A percentile compares a stretch with the other conserved stretches of the same genome.
phyloP scores from a whole-genome alignment of 2,113 vertebrate species.

The Zeus faber region DNA sequence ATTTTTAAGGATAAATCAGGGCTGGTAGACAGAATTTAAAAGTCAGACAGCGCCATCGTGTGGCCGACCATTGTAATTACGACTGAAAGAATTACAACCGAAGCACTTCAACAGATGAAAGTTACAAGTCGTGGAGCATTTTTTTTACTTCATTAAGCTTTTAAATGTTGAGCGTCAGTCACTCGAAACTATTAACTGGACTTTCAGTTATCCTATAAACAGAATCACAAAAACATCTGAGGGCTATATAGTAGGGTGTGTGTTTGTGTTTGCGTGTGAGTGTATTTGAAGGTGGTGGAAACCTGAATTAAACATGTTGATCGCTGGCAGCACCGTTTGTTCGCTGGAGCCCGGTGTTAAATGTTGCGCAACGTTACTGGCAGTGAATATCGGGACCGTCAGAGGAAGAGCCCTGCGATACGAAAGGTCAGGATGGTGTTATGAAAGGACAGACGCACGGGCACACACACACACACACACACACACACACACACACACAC shows the following conservation, averaged over 20 bases:
- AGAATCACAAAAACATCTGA: slow-evolving; percentile 17
- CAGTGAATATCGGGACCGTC: slow-evolving; percentile 19
- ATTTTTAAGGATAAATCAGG: not conserved
- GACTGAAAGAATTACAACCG: not conserved
- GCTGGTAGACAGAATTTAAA: not conserved
- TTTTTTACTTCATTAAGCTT: slow-evolving; percentile 13
- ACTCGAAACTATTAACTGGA: not conserved
- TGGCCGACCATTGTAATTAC: slow-evolving; percentile 28
- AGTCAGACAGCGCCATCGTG: slow-evolving; percentile 47
- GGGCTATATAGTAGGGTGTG: not conserved
- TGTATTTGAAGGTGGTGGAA: slow-evolving; percentile 2
- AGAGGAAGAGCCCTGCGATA: slow-evolving; percentile 21
- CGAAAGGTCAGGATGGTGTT: slow-evolving; percentile 35
- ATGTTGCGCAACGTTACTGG: slow-evolving; percentile 50
- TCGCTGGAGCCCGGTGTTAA: slow-evolving; percentile 33
- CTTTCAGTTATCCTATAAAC: not conserved
- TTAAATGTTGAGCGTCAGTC: not conserved
- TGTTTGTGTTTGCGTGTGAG: not conserved
- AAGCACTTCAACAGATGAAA: slow-evolving; percentile 1
- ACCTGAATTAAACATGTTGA: slow-evolving; percentile 25
- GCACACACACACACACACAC: slow-evolving; percentile 4
- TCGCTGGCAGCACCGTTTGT: slow-evolving; percentile 48
- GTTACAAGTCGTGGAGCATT: slow-evolving; percentile 8
- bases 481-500: not conserved
- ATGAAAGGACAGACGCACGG: slow-evolving; percentile 27